phyloP scores from a whole-genome alignment of 2,888 invertebrate species.

The Heteromyza rotundicornis region DNA sequence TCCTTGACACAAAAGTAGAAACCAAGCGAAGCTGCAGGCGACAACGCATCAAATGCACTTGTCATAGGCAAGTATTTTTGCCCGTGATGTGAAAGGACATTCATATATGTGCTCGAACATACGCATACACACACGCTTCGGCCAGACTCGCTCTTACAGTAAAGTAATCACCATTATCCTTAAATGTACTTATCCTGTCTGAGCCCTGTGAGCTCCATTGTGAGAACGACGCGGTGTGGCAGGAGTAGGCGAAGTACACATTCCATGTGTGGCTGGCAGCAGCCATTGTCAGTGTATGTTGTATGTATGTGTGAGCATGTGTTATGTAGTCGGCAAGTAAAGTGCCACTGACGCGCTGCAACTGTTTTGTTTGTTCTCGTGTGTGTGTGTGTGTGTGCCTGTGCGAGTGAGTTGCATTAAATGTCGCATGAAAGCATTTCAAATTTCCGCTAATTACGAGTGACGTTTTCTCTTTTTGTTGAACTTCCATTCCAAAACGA shows the following conservation, averaged over 20 bases:
- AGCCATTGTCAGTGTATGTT: not conserved
- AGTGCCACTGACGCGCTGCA: no score
- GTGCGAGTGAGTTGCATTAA: not conserved
- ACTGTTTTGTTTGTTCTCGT: no score
- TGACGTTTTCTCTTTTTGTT: no score
- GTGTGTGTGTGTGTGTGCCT: no score
- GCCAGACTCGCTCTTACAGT: not conserved
- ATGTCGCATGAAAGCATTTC: not conserved
- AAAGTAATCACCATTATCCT: slow-evolving; percentile 15
- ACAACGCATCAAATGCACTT: slow-evolving; percentile 25
- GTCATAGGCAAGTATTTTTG: slow-evolving; percentile 22
- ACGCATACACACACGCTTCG: not conserved
- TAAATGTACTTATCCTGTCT: slow-evolving; percentile 24
- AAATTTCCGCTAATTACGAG: slow-evolving; percentile 2
- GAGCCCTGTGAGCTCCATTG: not conserved
- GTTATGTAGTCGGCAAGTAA: not conserved
- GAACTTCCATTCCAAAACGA: no score
- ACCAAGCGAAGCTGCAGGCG: not conserved
- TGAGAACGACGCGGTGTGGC: not conserved
- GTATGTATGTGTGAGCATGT: not conserved
- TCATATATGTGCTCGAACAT: not conserved
- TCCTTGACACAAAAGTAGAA: not conserved
- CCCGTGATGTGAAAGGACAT: slow-evolving; percentile 1
- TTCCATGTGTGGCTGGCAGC: not conserved
- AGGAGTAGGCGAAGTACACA: not conserved